phyloP scores from a whole-genome alignment of 2,888 invertebrate genomes.

The Nasonovia ribisnigri region DNA sequence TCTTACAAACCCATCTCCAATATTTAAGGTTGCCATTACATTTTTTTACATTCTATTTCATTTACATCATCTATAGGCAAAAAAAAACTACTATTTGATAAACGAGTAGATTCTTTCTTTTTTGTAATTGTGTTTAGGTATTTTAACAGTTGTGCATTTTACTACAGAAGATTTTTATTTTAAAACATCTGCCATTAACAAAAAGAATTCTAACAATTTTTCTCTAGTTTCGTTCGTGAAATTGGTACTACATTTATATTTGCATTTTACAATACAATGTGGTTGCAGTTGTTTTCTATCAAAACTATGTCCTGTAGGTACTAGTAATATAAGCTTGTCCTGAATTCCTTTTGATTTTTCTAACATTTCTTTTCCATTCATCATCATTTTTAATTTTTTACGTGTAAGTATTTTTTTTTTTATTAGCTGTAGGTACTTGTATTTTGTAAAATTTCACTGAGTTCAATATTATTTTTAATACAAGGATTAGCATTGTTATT shows the following conservation, averaged over 20 bases:
- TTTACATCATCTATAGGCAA: not conserved
- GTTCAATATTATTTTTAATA: not conserved
- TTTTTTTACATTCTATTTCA: not conserved
- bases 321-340: not conserved
- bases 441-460: not conserved
- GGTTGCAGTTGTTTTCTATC: not conserved
- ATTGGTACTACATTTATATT: not conserved
- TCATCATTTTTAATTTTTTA: not conserved
- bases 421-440: no score
- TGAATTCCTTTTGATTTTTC: constrained; percentile 10
- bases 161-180: not conserved
- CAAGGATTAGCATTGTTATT: not conserved
- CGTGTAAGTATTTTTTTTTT: no score
- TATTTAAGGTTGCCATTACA: constrained; percentile 4
- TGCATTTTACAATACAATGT: not conserved
- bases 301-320: not conserved
- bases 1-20: not conserved
- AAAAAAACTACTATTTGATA: not conserved
- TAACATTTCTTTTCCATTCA: not conserved
- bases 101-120: not conserved
- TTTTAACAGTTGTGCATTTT: not conserved
- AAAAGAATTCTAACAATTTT: not conserved
- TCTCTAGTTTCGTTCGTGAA: not conserved
- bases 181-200: not conserved
- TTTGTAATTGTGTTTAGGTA: not conserved